Conservation (phyloP, 1,140 invertebrate genomes). For the Frieseomelitta varia region DNA sequence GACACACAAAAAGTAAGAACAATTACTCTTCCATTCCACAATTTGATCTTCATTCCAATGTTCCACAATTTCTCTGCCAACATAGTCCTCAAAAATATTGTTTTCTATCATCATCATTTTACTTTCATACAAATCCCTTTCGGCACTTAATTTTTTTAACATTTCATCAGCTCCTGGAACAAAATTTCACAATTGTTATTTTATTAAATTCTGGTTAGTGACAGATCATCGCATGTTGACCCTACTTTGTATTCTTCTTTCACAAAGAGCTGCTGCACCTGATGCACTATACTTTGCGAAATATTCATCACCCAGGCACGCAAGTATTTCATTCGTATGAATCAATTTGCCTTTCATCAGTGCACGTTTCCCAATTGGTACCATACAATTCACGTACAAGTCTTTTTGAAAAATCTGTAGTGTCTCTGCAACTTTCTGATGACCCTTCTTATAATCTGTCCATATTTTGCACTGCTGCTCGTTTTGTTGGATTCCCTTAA, state of each 20-base stretch:
- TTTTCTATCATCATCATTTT: slow-evolving; percentile 75
- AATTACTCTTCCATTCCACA: slow-evolving; percentile 82
- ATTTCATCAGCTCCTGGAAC: slow-evolving; percentile 80
- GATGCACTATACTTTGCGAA: slow-evolving; percentile 87
- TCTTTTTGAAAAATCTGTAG: slow-evolving; percentile 74
- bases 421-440: slow-evolving; percentile 75
- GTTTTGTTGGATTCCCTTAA: slow-evolving; percentile 75
- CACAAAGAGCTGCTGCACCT: slow-evolving; percentile 84
- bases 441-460: slow-evolving; percentile 74
- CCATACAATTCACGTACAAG: slow-evolving; percentile 82
- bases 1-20: slow-evolving; percentile 3
- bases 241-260: slow-evolving; percentile 85
- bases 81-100: slow-evolving; percentile 75
- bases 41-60: slow-evolving; percentile 83
- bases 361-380: slow-evolving; percentile 86
- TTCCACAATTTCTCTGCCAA: slow-evolving; percentile 82
- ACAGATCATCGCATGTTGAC: background rate
- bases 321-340: slow-evolving; percentile 89
- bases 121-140: slow-evolving; percentile 79
- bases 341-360: slow-evolving; percentile 87
- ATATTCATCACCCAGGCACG: slow-evolving; percentile 87
- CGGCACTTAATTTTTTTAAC: slow-evolving; percentile 79
- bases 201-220: slow-evolving; percentile 23
- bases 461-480: slow-evolving; percentile 71
- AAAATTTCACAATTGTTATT: slow-evolving; percentile 9